phyloP scores from a whole-genome alignment of 2,888 invertebrate genomes.

The Leptopilina drosophilae region DNA sequence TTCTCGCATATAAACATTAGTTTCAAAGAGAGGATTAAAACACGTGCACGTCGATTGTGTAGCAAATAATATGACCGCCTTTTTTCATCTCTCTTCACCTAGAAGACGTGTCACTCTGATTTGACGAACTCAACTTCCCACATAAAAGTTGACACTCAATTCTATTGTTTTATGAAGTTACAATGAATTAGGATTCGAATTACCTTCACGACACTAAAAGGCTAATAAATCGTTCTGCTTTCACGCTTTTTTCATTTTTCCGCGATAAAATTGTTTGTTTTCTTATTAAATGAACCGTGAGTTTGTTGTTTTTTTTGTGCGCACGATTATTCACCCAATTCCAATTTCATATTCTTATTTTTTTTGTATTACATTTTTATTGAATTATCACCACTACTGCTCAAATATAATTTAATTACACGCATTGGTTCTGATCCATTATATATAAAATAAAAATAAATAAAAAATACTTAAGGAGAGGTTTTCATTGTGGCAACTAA shows the following conservation, averaged over 20 bases:
- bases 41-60: slow-evolving; percentile 4
- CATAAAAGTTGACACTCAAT: slow-evolving; percentile 17
- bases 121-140: slow-evolving; percentile 14
- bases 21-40: slow-evolving; percentile 17
- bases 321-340: slow-evolving; percentile 29
- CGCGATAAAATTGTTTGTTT: not conserved
- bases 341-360: too few species aligned
- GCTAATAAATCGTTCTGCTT: slow-evolving; percentile 1
- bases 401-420: too few species aligned
- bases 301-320: not conserved
- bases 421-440: too few species aligned
- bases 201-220: not conserved
- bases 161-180: not conserved
- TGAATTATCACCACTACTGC: too few species aligned
- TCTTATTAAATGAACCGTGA: too few species aligned
- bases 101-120: slow-evolving; percentile 8
- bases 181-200: slow-evolving; percentile 9
- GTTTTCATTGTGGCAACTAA: too few species aligned
- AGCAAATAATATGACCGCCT: not conserved
- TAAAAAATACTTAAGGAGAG: too few species aligned
- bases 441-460: too few species aligned
- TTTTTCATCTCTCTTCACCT: not conserved
- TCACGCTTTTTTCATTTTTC: not conserved
- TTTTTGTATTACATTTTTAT: too few species aligned
- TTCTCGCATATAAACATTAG: slow-evolving; percentile 1